Evolutionary conservation across 2,113 vertebrate genomes (phyloP), one percentile per base, ranked within the genome.

Genomic region (Gasterosteus aculeatus): DNA sequence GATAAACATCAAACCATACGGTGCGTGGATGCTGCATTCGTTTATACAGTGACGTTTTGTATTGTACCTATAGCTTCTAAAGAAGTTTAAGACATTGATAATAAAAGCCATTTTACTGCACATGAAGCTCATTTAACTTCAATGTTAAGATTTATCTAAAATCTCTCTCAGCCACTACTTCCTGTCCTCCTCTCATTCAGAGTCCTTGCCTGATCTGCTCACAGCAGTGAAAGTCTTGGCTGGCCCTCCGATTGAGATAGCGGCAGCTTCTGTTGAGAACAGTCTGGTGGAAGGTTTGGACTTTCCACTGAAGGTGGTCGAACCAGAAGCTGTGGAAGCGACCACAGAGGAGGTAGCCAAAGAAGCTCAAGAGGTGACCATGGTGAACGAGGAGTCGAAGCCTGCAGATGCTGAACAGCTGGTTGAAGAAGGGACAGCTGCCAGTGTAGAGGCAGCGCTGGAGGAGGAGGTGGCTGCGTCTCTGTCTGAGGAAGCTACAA

Each of bases 211-310:
- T 64, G 86, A 87, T 76, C 69, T 87, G 41, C 56, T 85, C 19
- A 64, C 87, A 16, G 84, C 92, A 29, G 87, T 84, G 75, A 91
- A 86, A 87, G 26, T 79, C 59, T 69, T 88, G 69, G 26, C 82
- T 0, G 3, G 62, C 29, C 82, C 89, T 1, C 66, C 90, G 42
- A 75, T 53, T 12, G 93, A 92, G 61, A 90, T 92, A 4, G 87
- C 92, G 1, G 89, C 90, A 10, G 90, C 90, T 33, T 92, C 92
- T 10, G 81, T 90, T 7, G 90, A 92, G 11, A 75, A 22, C 0
- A 72, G 66, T 63, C 38, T 83, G 44, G 71, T 83, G 38, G 33
- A 61, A 14, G 7, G 5, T 47, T 33, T 53, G 5, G 68, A 54
- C 0, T 16, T 65, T 10, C 19, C 19, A 1, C 5, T 29, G 12